These are phyloP conservation scores for Leptinotarsa texana DNA, from an alignment of 1,140 invertebrate species.

Conservation along the genomic window DNA sequence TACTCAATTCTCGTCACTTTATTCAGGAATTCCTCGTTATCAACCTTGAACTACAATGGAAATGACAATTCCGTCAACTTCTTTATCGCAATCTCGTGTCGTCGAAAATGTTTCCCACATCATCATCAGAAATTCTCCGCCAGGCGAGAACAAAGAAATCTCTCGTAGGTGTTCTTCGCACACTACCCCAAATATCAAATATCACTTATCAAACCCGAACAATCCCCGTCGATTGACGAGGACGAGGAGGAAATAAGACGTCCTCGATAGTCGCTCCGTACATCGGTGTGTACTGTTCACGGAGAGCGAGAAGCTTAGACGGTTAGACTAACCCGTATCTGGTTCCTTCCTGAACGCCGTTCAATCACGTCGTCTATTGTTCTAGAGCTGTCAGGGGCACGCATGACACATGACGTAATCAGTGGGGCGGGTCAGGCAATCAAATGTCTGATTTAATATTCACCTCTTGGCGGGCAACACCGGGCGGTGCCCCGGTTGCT, in stretches of 20 bases:
- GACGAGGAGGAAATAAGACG: conserved; percentile 2
- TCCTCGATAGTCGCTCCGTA: not conserved
- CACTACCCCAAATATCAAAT: conserved; percentile 8
- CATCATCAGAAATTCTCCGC: not conserved
- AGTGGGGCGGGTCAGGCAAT: conserved; percentile 52
- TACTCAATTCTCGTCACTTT: no score
- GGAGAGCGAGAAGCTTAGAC: not conserved
- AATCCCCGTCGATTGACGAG: not conserved
- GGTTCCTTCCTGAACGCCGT: conserved; percentile 38
- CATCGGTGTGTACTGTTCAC: not conserved
- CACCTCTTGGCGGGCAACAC: conserved; percentile 44
- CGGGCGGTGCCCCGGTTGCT: conserved; percentile 43
- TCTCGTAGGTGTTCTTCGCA: not conserved
- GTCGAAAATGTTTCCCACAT: not conserved
- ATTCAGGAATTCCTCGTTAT: no score
- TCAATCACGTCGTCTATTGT: conserved; percentile 51
- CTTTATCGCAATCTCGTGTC: no score
- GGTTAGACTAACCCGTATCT: conserved; percentile 33
- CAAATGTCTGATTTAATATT: conserved; percentile 55
- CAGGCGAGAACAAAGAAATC: not conserved
- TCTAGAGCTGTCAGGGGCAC: conserved; percentile 49
- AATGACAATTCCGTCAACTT: no score
- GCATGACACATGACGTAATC: conserved; percentile 54
- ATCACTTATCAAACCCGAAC: not conserved
- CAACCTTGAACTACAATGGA: no score